Evolutionary conservation across 2,113 vertebrate genomes (phyloP), one percentile per base, ranked within the genome.

Genomic region (Axis porcinus): DNA sequence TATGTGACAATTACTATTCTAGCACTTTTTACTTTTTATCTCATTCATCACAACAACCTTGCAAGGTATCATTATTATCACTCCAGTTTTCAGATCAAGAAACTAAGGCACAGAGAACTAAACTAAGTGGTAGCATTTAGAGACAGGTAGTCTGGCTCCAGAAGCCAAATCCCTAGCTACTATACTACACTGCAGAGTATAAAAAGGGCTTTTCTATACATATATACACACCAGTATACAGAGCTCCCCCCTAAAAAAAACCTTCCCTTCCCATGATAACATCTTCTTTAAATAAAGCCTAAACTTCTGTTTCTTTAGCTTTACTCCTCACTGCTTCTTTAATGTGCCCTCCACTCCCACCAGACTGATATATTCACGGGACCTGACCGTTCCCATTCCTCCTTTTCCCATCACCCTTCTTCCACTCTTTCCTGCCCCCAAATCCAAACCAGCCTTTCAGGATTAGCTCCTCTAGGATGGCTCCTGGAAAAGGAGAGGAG

Each of bases 61-160:
- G 85, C 33, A 62, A 82, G 21, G 7, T 86, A 89, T 82, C 52
- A 74, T 81, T 47, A 81, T 55, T 23, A 76, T 67, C 84, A 78
- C 64, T 85, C n/a, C n/a, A 89, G 70, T 92, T 94, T 92, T 94
- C 45, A 89, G 60, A 85, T 82, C 64, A 93, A 86, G 82, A 95
- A 91, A 84, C 15, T n/a, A 95, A 85, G 64, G 64, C n/a, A 43
- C 10, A 33, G 8, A 93, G 25, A 92, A 84, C n/a, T 43, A 70
- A 93, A 89, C 16, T 45, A 82, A 86, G 9, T n/a, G 62, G 12
- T 78, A 54, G 43, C 36, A 96, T 45, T 89, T 19, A 67, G 11
- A 89, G 74, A 58, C 19, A 70, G n/a, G 57, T 11, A 84, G 36
- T 60, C 60, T 96, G 30, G 47, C 15, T 90, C 70, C 76, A 78